phyloP scores from a whole-genome alignment of 2,113 vertebrate genomes.

The Cettia cetti region DNA sequence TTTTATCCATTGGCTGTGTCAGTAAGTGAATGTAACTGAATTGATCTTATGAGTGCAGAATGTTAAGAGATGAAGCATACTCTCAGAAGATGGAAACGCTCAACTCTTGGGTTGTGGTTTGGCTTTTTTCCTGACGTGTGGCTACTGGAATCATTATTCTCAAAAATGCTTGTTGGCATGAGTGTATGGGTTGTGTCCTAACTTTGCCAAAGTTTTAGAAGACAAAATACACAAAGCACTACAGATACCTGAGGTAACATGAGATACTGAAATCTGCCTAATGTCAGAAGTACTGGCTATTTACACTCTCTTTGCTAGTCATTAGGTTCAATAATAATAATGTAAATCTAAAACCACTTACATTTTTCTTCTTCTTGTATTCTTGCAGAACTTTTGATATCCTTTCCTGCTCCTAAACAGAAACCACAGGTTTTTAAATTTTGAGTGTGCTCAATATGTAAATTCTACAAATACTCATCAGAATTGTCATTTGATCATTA shows the following conservation, averaged over 20 bases:
- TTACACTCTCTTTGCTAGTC: background rate
- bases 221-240: background rate
- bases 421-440: background rate
- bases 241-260: background rate
- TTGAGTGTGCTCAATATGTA: background rate
- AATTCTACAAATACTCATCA: background rate
- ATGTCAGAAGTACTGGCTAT: background rate
- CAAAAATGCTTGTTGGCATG: background rate
- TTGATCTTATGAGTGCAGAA: background rate
- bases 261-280: background rate
- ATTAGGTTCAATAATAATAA: background rate
- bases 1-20: background rate
- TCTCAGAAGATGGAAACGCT: background rate
- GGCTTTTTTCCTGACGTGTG: too few species aligned
- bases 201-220: background rate
- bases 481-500: background rate
- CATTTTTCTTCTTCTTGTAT: slow-evolving; percentile 88
- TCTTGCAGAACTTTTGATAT: slow-evolving; percentile 84
- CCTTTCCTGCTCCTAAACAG: slow-evolving; percentile 86
- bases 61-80: background rate
- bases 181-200: background rate
- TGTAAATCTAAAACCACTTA: slow-evolving; percentile 72
- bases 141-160: background rate
- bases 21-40: background rate
- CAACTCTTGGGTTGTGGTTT: background rate